Evolutionary conservation across 2,888 invertebrate genomes (phyloP), one percentile per base, ranked within the genome.

Genomic region (Zaprionus obscuricornis): DNA sequence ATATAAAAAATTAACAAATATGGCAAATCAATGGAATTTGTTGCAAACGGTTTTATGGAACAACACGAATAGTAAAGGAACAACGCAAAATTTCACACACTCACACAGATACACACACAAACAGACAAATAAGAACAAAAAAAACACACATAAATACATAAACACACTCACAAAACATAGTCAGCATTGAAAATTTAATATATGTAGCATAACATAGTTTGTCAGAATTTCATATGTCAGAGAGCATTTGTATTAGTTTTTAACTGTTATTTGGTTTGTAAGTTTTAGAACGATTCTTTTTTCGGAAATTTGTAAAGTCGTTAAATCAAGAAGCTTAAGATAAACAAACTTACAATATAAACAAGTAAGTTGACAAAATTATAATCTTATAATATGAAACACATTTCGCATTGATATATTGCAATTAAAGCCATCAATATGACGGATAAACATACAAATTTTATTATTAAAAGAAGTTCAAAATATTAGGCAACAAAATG

Each of bases 21-120:
- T 62, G 47, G 31, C 74, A 69, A 68, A 55, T 50, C 39, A 34
- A 45, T 40, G 10, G 17, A 47, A 75, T 66, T 74, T 70, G 64
- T 60, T 82, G 69, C 54, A 50, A 29, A 74, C 47, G 63, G 66
- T 78, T 84, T 68, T 55, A 49, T 39, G 47, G 51, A 62, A 42
- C 46, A 40, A 31, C 11, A 39, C 22, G 33, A 24, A 39, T 33
- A 33, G 33, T 22, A 40, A 46, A 63, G 68, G 77, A 79, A 72
- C 77, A 78, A 84, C 58, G 56, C 56, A 60, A 82, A 63, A 57
- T 46, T 47, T 34, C 40, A 24, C 29, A 52, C 29, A 33, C 29
- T 54, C 74, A 64, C 14, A 68, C 68, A 68, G 42, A 68, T 55
- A 69, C 64, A 69, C 22, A 69, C 64, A 68, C 69, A 74, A 74